phyloP scores from a whole-genome alignment of 2,113 vertebrate species.

The Notechis scutatus region DNA sequence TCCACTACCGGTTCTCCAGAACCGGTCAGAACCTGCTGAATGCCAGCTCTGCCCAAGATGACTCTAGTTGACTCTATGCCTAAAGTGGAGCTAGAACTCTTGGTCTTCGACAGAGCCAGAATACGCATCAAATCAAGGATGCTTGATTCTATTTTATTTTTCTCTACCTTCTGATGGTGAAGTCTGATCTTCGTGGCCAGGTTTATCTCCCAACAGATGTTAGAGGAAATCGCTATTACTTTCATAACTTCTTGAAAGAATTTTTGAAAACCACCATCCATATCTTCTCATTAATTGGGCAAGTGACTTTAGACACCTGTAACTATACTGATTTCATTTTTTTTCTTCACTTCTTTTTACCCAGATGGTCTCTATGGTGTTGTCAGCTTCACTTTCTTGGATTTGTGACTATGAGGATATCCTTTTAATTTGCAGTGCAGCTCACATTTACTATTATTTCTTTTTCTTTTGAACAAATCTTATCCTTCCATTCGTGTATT shows the following conservation, averaged over 20 bases:
- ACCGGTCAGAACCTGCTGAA: too few species aligned
- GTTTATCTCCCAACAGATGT: background rate
- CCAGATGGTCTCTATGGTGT: background rate
- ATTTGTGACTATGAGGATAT: background rate
- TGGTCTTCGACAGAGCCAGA: background rate
- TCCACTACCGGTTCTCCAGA: too few species aligned
- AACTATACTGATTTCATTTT: background rate
- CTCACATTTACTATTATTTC: background rate
- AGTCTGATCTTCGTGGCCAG: background rate
- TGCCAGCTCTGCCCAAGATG: too few species aligned
- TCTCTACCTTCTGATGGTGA: background rate
- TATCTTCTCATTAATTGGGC: background rate
- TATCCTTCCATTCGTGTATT: background rate
- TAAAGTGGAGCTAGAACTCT: background rate
- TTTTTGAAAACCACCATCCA: background rate
- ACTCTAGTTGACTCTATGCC: background rate
- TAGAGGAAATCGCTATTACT: background rate
- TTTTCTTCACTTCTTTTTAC: background rate
- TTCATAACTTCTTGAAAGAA: background rate
- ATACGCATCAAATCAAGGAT: background rate
- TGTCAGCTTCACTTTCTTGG: background rate
- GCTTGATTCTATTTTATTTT: background rate
- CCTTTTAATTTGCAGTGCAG: background rate
- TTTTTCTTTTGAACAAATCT: background rate
- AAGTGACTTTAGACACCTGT: background rate